A percentile compares a stretch with the other conserved stretches of the same genome.
phyloP scores from a whole-genome alignment of 2,888 invertebrate genomes.

The Dryobotodes eremita region DNA sequence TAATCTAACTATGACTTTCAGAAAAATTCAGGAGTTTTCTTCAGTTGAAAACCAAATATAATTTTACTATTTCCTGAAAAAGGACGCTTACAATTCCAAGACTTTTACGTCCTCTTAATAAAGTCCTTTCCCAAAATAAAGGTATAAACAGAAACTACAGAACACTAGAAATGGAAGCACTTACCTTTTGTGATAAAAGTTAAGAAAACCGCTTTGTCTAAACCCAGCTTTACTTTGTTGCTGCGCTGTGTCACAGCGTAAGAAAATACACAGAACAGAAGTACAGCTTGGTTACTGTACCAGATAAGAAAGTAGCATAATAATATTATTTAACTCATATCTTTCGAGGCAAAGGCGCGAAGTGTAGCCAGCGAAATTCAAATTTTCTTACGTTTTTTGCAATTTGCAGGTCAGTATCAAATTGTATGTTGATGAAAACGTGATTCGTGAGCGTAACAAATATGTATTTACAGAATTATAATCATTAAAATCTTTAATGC shows the following conservation, averaged over 20 bases:
- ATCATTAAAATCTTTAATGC: no score
- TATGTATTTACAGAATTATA: no score
- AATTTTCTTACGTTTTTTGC: background rate
- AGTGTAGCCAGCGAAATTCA: background rate
- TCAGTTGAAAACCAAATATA: no score
- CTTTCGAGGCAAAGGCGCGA: background rate
- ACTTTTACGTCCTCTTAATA: background rate
- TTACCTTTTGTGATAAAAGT: constrained; percentile 46
- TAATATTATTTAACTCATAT: background rate
- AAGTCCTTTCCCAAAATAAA: constrained; percentile 26
- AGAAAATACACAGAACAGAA: constrained; percentile 10
- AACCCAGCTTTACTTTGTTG: constrained; percentile 49
- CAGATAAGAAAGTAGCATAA: background rate
- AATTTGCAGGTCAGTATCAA: no score
- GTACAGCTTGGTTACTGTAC: background rate
- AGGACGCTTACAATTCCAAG: background rate
- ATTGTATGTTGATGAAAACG: no score
- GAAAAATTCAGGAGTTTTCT: no score
- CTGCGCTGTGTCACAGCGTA: constrained; percentile 1
- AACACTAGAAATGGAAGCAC: constrained; percentile 43
- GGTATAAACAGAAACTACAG: constrained; percentile 26
- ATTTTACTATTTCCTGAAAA: background rate
- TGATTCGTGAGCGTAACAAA: no score
- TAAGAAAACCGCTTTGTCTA: constrained; percentile 56
- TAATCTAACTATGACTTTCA: no score